Conservation (phyloP, 2,888 invertebrate genomes). For the Drosophila sordidapex region DNA sequence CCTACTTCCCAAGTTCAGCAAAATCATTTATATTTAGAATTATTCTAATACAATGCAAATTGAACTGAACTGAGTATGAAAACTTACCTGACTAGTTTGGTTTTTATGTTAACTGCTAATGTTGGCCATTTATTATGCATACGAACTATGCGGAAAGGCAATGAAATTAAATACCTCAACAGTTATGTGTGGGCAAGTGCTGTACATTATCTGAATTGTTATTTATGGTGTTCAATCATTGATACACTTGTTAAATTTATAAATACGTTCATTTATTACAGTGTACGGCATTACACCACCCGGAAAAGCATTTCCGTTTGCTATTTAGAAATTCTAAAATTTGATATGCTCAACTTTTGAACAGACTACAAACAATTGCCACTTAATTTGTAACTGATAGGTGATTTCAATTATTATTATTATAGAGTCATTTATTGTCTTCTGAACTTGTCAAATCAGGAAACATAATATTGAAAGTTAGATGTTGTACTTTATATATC, state of each 20-base stretch:
- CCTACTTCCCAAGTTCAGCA: background rate
- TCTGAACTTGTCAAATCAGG: background rate
- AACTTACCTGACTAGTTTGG: background rate
- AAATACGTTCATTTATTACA: background rate
- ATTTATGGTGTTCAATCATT: background rate
- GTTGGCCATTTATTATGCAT: background rate
- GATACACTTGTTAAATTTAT: background rate
- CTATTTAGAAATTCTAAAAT: background rate
- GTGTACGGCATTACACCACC: background rate
- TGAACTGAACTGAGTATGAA: background rate
- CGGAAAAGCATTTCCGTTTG: slow-evolving; percentile 7
- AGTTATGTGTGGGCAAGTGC: background rate
- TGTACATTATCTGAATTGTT: background rate
- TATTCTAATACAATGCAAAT: background rate
- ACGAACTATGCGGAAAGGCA: background rate
- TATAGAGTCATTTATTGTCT: background rate
- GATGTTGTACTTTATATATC: background rate
- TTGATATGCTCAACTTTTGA: background rate
- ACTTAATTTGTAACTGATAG: background rate
- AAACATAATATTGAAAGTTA: background rate
- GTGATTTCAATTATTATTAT: background rate
- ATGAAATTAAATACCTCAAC: background rate
- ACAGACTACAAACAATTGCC: background rate
- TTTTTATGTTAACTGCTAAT: background rate
- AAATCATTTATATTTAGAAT: background rate